Conservation (phyloP, 1,140 invertebrate species). For the Caerostris darwini region DNA sequence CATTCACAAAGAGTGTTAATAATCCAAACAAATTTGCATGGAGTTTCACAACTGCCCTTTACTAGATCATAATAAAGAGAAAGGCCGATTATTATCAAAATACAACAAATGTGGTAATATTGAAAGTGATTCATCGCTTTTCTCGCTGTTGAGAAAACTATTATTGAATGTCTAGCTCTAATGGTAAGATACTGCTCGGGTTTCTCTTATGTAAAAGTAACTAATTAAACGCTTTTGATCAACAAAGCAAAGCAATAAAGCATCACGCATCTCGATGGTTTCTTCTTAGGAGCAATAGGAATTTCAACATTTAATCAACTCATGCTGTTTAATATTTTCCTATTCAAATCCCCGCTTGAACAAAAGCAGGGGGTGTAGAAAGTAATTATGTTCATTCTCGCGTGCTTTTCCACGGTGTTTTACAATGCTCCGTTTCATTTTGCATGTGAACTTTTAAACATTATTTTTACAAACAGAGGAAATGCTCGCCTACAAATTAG, state of each 20-base stretch:
- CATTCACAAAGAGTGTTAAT: neutral
- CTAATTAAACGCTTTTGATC: slow-evolving; percentile 54
- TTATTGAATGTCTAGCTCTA: slow-evolving; percentile 29
- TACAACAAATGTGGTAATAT: neutral
- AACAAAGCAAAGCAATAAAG: slow-evolving; percentile 43
- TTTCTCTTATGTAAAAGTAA: slow-evolving; percentile 43
- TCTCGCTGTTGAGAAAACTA: slow-evolving; percentile 1
- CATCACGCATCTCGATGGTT: slow-evolving; percentile 19
- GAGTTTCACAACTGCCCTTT: neutral
- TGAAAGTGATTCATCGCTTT: slow-evolving; percentile 33
- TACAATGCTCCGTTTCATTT: slow-evolving; percentile 39
- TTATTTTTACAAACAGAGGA: slow-evolving; percentile 41
- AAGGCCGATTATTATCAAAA: slow-evolving; percentile 10
- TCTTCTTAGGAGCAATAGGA: slow-evolving; percentile 11
- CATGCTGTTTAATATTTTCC: slow-evolving; percentile 32
- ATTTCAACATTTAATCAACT: slow-evolving; percentile 54
- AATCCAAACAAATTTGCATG: neutral
- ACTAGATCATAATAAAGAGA: neutral
- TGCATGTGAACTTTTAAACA: slow-evolving; percentile 44
- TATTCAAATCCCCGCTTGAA: slow-evolving; percentile 6
- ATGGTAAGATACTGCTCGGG: neutral
- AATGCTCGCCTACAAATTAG: slow-evolving; percentile 34
- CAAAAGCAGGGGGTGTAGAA: slow-evolving; percentile 9
- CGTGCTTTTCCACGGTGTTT: neutral
- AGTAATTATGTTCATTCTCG: slow-evolving; percentile 33